These are phyloP conservation scores for Pangasius macronema DNA, from an alignment of 2,797 vertebrate species.

Conservation along the genomic window DNA sequence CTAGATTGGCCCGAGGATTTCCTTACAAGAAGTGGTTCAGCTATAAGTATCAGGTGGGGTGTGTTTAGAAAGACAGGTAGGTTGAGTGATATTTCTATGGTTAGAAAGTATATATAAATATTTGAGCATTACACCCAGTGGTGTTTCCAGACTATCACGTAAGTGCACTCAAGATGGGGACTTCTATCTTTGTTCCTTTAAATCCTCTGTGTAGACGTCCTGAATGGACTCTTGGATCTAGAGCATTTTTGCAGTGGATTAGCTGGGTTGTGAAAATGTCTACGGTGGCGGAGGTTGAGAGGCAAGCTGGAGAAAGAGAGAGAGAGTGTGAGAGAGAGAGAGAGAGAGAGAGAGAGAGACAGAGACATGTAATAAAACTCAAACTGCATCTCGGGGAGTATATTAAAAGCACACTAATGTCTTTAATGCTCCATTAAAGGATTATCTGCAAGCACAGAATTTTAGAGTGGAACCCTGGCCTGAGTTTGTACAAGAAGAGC, in stretches of 20 bases:
- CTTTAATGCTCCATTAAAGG: constrained; percentile 34
- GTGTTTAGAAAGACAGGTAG: constrained; percentile 7
- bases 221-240: background rate
- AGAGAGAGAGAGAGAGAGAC: background rate
- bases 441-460: constrained; percentile 31
- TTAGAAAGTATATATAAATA: background rate
- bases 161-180: background rate
- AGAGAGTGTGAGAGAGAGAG: constrained; percentile 6
- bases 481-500: background rate
- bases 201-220: background rate
- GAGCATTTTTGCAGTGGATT: constrained; percentile 18
- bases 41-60: background rate
- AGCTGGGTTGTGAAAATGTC: constrained; percentile 27
- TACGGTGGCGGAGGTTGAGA: background rate
- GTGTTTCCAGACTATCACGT: background rate
- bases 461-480: constrained; percentile 15
- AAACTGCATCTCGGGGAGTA: constrained; percentile 11
- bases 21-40: background rate
- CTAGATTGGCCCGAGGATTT: constrained; percentile 13
- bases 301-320: constrained; percentile 5
- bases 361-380: constrained; percentile 31
- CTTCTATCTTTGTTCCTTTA: background rate
- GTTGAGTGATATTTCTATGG: constrained; percentile 27
- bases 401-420: constrained; percentile 39
- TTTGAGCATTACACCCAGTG: background rate